phyloP scores from a whole-genome alignment of 2,113 vertebrate genomes.

The Delphinapterus leucas region DNA sequence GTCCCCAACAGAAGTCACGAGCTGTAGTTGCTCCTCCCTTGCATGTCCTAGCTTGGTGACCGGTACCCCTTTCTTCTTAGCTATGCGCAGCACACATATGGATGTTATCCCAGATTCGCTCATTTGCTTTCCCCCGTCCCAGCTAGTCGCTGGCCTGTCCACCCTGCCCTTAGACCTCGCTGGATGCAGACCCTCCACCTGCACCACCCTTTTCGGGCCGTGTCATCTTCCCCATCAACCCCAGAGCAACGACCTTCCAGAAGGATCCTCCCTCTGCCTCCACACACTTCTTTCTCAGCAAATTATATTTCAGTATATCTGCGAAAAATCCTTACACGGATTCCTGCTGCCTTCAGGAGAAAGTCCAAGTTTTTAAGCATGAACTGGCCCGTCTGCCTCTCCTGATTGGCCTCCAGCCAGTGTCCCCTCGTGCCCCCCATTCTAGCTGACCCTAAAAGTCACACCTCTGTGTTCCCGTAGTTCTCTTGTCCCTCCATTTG shows the following conservation, averaged over 20 bases:
- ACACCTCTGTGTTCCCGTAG: not conserved
- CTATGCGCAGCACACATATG: not conserved
- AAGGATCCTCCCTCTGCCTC: not conserved
- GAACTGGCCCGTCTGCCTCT: not conserved
- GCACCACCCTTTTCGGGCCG: not conserved
- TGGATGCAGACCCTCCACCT: not conserved
- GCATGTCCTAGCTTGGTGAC: not conserved
- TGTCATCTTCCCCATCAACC: not conserved
- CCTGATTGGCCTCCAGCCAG: not conserved
- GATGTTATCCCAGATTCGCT: not conserved
- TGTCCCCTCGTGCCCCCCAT: not conserved
- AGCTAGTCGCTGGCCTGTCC: not conserved
- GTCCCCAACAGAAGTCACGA: not conserved
- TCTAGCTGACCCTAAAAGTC: not conserved
- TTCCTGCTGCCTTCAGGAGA: not conserved
- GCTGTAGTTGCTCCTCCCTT: not conserved
- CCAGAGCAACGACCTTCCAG: not conserved
- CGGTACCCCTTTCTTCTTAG: not conserved
- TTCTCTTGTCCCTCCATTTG: not conserved
- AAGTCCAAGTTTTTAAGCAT: not conserved
- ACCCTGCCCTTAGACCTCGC: not conserved
- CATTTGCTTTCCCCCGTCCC: not conserved
- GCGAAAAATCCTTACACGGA: not conserved
- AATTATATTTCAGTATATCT: not conserved
- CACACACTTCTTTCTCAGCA: not conserved